A percentile compares a stretch with the other conserved stretches of the same genome.
Evolutionary conservation across 2,113 vertebrate genomes (phyloP).

Genomic region (Melanerpes formicivorus): DNA sequence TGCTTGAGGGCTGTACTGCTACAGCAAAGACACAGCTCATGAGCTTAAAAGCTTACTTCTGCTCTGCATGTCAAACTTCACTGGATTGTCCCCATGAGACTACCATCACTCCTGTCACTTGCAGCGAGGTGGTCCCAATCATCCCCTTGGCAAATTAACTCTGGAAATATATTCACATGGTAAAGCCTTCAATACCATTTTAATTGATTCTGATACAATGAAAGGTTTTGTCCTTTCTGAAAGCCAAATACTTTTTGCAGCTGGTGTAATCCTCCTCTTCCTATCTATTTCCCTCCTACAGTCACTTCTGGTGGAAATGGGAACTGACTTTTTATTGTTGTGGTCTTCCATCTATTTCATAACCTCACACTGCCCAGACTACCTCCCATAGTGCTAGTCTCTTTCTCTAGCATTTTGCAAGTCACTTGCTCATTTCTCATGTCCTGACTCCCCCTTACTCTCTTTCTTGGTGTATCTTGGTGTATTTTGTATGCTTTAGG

Average conservation of each 20-base stretch:
- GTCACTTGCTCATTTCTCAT: not conserved
- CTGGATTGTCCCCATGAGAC: not conserved
- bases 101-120: not conserved
- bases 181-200: not conserved
- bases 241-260: not conserved
- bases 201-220: not conserved
- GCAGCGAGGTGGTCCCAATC: not conserved
- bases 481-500: no score
- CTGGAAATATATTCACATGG: not conserved
- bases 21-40: accelerated
- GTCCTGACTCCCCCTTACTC: not conserved
- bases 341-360: not conserved
- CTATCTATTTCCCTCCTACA: not conserved
- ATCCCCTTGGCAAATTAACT: not conserved
- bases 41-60: not conserved
- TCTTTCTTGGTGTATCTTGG: no score
- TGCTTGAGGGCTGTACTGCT: not conserved
- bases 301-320: not conserved
- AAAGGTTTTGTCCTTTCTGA: not conserved
- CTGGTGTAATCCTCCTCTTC: not conserved
- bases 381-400: not conserved
- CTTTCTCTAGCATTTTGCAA: not conserved
- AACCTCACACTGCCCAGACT: not conserved
- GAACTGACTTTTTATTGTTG: not conserved
- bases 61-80: not conserved